Evolutionary conservation across 2,888 invertebrate genomes (phyloP).

Genomic region (Amphipoea oculea): DNA sequence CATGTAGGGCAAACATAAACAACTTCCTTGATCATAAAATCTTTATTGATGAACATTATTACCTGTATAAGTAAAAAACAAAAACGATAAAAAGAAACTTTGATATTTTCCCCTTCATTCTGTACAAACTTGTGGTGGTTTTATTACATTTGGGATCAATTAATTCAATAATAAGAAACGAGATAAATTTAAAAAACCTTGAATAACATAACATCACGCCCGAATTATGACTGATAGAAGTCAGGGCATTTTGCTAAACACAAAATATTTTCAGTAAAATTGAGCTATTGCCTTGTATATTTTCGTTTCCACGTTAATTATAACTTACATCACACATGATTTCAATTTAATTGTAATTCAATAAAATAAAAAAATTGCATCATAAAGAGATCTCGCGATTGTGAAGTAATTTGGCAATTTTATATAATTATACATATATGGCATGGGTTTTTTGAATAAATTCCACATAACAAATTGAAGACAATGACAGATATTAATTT

Average conservation of each 20-base stretch:
- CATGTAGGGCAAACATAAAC: slow-evolving; percentile 1
- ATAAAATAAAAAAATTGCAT: neutral
- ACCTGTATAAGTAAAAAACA: slow-evolving; percentile 10
- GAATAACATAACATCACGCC: no score
- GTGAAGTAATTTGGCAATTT: slow-evolving; percentile 11
- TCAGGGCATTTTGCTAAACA: neutral
- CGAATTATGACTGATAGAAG: neutral
- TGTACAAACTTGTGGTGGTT: neutral
- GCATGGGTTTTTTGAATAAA: neutral
- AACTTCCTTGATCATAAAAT: slow-evolving; percentile 28
- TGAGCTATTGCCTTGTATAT: neutral
- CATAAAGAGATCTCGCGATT: neutral
- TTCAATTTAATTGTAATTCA: neutral
- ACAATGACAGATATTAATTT: neutral
- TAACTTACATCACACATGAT: neutral
- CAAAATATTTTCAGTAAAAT: neutral
- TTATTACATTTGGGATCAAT: slow-evolving; percentile 16
- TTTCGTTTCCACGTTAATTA: neutral
- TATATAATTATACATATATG: neutral
- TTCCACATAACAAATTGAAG: neutral
- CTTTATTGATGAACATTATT: slow-evolving; percentile 15
- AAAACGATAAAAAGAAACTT: slow-evolving; percentile 19
- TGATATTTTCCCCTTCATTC: slow-evolving; percentile 2
- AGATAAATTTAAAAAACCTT: neutral
- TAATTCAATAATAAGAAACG: slow-evolving; percentile 6